phyloP scores from a whole-genome alignment of 2,113 vertebrate species.

The Anoura caudifer region DNA sequence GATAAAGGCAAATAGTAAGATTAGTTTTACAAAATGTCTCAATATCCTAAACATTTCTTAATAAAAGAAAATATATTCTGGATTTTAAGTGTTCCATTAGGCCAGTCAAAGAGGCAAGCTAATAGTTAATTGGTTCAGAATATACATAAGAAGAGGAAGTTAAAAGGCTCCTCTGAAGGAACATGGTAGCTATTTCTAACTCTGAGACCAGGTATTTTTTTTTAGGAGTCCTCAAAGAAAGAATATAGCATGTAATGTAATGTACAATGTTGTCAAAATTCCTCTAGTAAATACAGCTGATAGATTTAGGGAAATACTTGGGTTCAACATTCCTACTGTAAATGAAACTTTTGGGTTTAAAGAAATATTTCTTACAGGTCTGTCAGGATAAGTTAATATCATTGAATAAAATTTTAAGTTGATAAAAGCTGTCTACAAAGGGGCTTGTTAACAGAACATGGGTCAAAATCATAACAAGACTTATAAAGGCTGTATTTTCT shows the following conservation, averaged over 20 bases:
- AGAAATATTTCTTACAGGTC: background rate
- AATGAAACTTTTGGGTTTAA: background rate
- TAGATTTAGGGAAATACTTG: background rate
- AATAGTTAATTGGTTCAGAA: background rate
- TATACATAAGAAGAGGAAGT: background rate
- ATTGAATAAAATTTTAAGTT: conserved; percentile 17
- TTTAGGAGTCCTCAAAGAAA: background rate
- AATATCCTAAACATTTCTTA: background rate
- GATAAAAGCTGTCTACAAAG: background rate
- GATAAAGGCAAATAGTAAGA: background rate
- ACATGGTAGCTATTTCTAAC: background rate
- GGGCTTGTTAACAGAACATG: background rate
- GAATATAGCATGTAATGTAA: background rate
- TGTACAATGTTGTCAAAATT: background rate
- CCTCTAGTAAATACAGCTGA: background rate
- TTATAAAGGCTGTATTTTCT: background rate
- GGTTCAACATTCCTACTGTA: background rate
- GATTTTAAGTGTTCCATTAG: background rate
- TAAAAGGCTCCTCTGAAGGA: background rate
- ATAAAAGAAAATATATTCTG: background rate
- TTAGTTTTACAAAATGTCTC: background rate
- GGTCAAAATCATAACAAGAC: background rate
- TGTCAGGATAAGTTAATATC: background rate
- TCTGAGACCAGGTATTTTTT: background rate
- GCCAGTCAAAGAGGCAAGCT: background rate